Base-by-base conservation (phyloP, 2,888 invertebrate species). In the Eupithecia dodoneata region DNA sequence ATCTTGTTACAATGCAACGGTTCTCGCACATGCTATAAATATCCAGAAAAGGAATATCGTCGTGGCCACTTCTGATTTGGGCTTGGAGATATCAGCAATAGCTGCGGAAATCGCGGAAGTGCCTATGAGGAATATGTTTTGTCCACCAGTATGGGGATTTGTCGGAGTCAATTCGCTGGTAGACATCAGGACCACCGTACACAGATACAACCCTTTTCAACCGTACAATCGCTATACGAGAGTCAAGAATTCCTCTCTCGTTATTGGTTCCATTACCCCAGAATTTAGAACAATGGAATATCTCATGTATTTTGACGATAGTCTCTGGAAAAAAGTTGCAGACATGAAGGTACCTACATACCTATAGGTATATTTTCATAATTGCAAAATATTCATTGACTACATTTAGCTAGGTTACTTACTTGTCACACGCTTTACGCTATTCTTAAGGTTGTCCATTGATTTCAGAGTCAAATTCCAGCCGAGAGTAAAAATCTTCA, bases 81-180 rank as follows among this genome's bases (percentile, higher is more conserved):
- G 96, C 15, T 88, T 96, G 76, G 94, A 95, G 79, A 87, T 93
- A 72, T 84, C 94, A 44, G 87, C 89, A 52, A 84, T 89, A 45
- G 84, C 93, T 45, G 92, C 96, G 13, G 90, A 95, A 85, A 89
- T 92, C 72, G 91, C 94, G 9, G 90, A 94, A 83, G 86, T 96
- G 13, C 92, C 95, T 0, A 81, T 95, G 76, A 88, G 88, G 82
- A 91, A 94, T 83, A 93, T 96, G 83, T 94, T 95, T 84, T 96
- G 96, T 75, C 96, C 96, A 10, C 96, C 96, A 49, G 96, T 96
- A 6, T 96, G 96, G 96, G 96, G 96, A 10, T 96, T 96, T 81
- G 91, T 96, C 47, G 96, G 96, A 15, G 86, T 96, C 42, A 96
- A 95, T 83, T 93, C 95, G 55, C 92, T 96, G 75, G 92, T 96